These are phyloP conservation scores for Beroe ovata DNA, from an alignment of 37 sponge, comb jelly and placozoan species.

Conservation along the genomic window DNA sequence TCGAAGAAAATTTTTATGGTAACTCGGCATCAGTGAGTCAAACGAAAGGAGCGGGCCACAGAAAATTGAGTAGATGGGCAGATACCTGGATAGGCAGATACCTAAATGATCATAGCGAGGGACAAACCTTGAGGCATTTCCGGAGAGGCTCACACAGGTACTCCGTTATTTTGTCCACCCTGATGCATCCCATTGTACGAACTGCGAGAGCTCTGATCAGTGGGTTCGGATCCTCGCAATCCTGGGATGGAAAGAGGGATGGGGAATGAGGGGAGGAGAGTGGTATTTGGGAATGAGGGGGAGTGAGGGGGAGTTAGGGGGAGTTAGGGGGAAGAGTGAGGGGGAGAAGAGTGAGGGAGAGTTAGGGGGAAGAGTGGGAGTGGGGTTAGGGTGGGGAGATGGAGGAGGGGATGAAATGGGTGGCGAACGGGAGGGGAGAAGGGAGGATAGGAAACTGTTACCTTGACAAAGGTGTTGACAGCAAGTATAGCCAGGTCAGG, in stretches of 20 bases:
- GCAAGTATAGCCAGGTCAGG: slow-evolving; percentile 92
- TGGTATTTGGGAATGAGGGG: neutral
- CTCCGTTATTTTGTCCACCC: slow-evolving; percentile 43
- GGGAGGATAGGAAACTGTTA: neutral
- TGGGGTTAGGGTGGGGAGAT: neutral
- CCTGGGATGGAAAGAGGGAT: neutral
- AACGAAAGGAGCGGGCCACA: no score
- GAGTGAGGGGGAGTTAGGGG: neutral
- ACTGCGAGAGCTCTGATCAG: slow-evolving; percentile 51
- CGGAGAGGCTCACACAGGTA: slow-evolving; percentile 48
- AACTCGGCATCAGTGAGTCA: slow-evolving; percentile 91
- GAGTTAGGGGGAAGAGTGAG: neutral
- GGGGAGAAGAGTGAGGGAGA: neutral
- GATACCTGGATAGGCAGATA: no score
- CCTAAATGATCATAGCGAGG: neutral
- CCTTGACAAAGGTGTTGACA: slow-evolving; percentile 94
- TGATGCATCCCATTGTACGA: slow-evolving; percentile 37
- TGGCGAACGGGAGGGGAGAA: neutral
- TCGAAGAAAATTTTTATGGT: slow-evolving; percentile 95
- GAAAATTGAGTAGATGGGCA: no score
- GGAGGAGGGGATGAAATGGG: neutral
- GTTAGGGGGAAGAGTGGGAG: neutral
- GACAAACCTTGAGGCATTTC: slow-evolving; percentile 70
- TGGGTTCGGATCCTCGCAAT: slow-evolving; percentile 50
- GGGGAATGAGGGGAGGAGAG: neutral